Base-by-base conservation (phyloP, 2,888 invertebrate species). In the Patella depressa region DNA sequence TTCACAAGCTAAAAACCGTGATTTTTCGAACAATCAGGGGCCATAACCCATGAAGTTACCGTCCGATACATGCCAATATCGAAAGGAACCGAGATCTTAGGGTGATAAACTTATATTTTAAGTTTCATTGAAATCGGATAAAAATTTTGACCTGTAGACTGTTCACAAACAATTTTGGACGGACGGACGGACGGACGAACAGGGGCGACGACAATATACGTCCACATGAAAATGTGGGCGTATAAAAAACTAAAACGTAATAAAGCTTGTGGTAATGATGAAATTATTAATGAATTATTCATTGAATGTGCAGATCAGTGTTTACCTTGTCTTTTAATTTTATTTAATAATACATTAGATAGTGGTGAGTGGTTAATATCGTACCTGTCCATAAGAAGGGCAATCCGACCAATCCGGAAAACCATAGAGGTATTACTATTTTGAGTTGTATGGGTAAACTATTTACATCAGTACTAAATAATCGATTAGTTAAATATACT, bases 341-440 rank as follows among this genome's bases (percentile, higher is more conserved):
- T 59, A 59, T 59, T 59, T 59, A 59, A 59, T 15, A 59, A 59
- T 59, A 14, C 12, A n/a, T 59, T 59, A 59, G 19, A 59, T 14
- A n/a, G n/a, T 59, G 59, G 59, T 59, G 59, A 12, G 59, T n/a
- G 19, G 59, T 17, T n/a, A 5, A 59, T 14, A 59, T 59, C 7
- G 59, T 59, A 17, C 59, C 59, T 1, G 59, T 59, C 5, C 19
- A 15, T 59, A 74, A 74, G 15, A 74, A 74, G 34, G 74, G 74
- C 15, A 29, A 57, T 24, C 29, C 59, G 15, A 24, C 11, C 24
- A 17, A 24, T 24, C 59, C 74, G 24, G 73, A 73, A 19, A 73
- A 73, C 29, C 55, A 73, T 17, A 53, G 73, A 54, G 73, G 73
- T 73, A 73, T 73, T 55, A 73, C 55, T 3, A 12, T 73, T n/a